phyloP scores from a whole-genome alignment of 1,140 invertebrate genomes.

The Agraylea sexmaculata region DNA sequence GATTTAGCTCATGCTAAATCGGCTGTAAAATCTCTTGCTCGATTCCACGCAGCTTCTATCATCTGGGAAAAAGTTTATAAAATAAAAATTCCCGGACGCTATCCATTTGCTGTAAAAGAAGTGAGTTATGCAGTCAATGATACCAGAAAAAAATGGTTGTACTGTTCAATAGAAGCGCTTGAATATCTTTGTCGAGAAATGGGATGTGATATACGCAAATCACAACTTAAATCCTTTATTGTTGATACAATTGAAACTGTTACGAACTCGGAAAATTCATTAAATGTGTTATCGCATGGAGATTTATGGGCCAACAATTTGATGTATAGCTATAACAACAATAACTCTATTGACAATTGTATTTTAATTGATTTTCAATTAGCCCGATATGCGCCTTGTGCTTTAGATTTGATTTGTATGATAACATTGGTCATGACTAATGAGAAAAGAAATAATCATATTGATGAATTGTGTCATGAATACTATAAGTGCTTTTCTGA shows the following conservation, averaged over 20 bases:
- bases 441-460: slow-evolving; percentile 30
- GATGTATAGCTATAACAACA: slow-evolving; percentile 40
- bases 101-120: slow-evolving; percentile 30
- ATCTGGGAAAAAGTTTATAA: slow-evolving; percentile 29
- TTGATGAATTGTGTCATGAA: slow-evolving; percentile 31
- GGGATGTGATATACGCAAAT: slow-evolving; percentile 24
- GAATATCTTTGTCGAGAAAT: slow-evolving; percentile 26
- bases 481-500: slow-evolving; percentile 37
- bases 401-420: slow-evolving; percentile 31
- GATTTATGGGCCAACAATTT: slow-evolving; percentile 47
- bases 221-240: slow-evolving; percentile 24
- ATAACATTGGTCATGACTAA: slow-evolving; percentile 29
- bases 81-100: slow-evolving; percentile 25
- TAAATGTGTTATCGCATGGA: slow-evolving; percentile 41
- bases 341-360: slow-evolving; percentile 23
- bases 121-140: slow-evolving; percentile 28
- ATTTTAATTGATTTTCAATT: slow-evolving; percentile 47
- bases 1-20: slow-evolving; percentile 32
- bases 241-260: slow-evolving; percentile 27
- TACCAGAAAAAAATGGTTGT: slow-evolving; percentile 26
- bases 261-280: slow-evolving; percentile 28
- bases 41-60: slow-evolving; percentile 37
- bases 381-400: slow-evolving; percentile 35
- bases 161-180: slow-evolving; percentile 24
- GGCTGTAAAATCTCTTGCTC: slow-evolving; percentile 34